A percentile compares a stretch with the other conserved stretches of the same genome.
Conservation (phyloP, 2,113 vertebrate species). For the Diphyllodes magnificus region DNA sequence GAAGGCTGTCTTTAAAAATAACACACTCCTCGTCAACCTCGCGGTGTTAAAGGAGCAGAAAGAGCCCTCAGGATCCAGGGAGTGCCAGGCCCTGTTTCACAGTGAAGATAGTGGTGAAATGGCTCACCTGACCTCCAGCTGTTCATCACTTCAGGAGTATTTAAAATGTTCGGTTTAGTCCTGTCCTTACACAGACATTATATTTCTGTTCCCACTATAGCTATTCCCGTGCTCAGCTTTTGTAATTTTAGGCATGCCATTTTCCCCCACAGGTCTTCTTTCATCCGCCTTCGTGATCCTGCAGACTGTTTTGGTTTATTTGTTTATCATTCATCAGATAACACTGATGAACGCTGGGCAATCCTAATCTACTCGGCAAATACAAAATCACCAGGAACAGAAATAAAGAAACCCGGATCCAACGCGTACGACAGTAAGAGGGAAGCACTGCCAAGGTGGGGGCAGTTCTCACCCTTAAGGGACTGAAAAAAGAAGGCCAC, state of each 20-base stretch:
- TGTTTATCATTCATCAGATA: not conserved
- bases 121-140: not conserved
- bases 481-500: not conserved
- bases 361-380: not conserved
- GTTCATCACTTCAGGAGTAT: not conserved
- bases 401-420: not conserved
- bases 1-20: not conserved
- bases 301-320: not conserved
- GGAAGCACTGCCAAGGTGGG: not conserved
- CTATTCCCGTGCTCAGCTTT: not conserved
- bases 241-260: not conserved
- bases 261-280: not conserved
- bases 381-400: not conserved
- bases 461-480: not conserved
- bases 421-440: fast-evolving
- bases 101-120: not conserved
- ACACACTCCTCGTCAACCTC: not conserved
- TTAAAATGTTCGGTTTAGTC: not conserved
- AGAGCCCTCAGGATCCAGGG: not conserved
- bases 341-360: not conserved
- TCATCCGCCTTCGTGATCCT: not conserved
- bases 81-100: not conserved
- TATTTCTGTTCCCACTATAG: not conserved
- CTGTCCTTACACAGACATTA: not conserved
- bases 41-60: not conserved